Evolutionary conservation across 1,140 invertebrate species (phyloP).

Genomic region (Drosophila eugracilis): DNA sequence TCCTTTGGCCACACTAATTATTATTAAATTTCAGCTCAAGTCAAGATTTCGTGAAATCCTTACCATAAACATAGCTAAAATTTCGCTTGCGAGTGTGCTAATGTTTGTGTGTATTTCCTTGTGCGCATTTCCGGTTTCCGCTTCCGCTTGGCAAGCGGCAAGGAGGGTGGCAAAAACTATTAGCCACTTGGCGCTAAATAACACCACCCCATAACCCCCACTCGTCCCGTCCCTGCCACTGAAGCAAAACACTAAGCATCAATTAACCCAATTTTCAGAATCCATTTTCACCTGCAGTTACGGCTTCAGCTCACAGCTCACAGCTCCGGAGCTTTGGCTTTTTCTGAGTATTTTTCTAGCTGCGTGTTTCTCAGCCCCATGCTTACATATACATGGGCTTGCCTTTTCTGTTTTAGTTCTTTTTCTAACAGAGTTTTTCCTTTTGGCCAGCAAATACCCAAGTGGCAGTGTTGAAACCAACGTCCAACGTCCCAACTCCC

Average conservation of each 20-base stretch:
- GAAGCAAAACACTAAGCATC: slow-evolving; percentile 74
- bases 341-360: slow-evolving; percentile 50
- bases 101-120: slow-evolving; percentile 68
- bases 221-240: slow-evolving; percentile 23
- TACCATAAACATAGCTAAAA: slow-evolving; percentile 8
- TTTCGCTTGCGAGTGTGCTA: slow-evolving; percentile 45
- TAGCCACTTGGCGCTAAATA: slow-evolving; percentile 80
- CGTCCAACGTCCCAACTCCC: slow-evolving; percentile 21
- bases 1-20: too few relatives aligned
- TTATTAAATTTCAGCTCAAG: too few relatives aligned
- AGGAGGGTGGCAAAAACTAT: slow-evolving; percentile 72
- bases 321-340: slow-evolving; percentile 42
- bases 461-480: slow-evolving; percentile 38
- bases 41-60: slow-evolving; percentile 1
- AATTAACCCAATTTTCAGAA: slow-evolving; percentile 84
- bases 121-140: slow-evolving; percentile 77
- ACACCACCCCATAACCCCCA: slow-evolving; percentile 61
- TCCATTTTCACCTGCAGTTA: slow-evolving; percentile 78
- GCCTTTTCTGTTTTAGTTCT: not conserved
- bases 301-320: slow-evolving; percentile 24
- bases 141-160: slow-evolving; percentile 45
- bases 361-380: slow-evolving; percentile 47
- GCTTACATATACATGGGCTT: slow-evolving; percentile 24
- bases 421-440: slow-evolving; percentile 26
- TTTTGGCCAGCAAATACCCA: slow-evolving; percentile 31